Evolutionary conservation across 37 sponge, comb jelly and placozoan genomes (phyloP).

Genomic region (Ephydatia muelleri): DNA sequence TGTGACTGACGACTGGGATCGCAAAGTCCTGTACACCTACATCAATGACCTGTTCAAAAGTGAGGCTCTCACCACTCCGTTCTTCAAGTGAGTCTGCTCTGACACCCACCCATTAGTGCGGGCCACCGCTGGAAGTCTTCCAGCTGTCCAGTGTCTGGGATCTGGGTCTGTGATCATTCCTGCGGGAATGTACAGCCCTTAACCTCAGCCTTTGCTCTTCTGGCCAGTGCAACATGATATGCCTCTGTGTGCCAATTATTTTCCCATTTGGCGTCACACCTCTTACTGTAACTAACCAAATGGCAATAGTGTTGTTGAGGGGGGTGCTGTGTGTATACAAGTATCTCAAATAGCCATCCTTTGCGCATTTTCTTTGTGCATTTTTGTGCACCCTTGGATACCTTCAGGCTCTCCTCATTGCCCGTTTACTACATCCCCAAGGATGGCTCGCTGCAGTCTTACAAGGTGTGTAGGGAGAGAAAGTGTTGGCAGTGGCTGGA

Average conservation of each 20-base stretch:
- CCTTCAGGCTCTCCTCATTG: constrained; percentile 73
- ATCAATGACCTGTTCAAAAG: constrained; percentile 96
- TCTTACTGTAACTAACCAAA: not conserved
- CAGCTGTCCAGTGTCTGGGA: not conserved
- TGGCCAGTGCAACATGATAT: too few species aligned
- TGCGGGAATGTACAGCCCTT: too few species aligned
- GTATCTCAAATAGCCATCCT: too few species aligned
- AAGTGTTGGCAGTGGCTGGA: not conserved
- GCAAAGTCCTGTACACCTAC: constrained; percentile 94
- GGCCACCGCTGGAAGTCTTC: not conserved
- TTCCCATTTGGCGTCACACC: too few species aligned
- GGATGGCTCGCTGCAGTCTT: constrained; percentile 87
- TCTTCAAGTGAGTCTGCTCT: constrained; percentile 70
- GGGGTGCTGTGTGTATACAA: too few species aligned
- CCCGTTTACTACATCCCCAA: constrained; percentile 97
- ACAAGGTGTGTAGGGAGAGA: constrained; percentile 39
- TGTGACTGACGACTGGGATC: constrained; percentile 98
- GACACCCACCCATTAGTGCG: constrained; percentile 4
- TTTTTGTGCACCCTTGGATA: not conserved
- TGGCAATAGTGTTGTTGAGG: too few species aligned
- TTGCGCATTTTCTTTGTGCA: not conserved
- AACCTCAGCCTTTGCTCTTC: too few species aligned
- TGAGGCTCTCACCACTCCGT: constrained; percentile 75
- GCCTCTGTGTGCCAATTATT: too few species aligned
- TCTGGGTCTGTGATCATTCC: too few species aligned